Base-by-base conservation (phyloP, 2,888 invertebrate species). In the Candidula unifasciata region DNA sequence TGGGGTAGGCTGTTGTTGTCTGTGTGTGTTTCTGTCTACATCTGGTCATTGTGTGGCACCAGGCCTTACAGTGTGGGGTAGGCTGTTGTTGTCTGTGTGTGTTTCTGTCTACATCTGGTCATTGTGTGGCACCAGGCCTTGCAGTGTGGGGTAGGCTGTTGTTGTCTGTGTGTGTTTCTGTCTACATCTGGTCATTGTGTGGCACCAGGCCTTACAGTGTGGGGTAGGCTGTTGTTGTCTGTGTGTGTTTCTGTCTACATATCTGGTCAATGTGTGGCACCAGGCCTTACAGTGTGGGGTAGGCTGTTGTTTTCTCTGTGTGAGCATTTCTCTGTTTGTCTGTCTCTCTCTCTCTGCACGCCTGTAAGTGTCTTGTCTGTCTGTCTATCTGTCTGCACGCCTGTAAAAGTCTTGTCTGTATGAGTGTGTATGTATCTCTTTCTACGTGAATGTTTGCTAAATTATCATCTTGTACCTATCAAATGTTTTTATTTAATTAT, bases 221-320 rank as follows among this genome's bases (percentile, higher is more conserved):
- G 5, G 60, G 60, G 60, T 60, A 60, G 3, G 60, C 60, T 60
- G 60, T 60, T 18, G n/a, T 24, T 54, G 13, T 18, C 18, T 10
- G 10, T 18, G 18, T 18, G 3, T 60, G 60, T n/a, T 3, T 18
- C 44, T 60, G 18, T 18, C 24, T 3, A n/a, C n/a, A 24, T 74
- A 81, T 88, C 54, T 88, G 87, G 87, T 85, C 86, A 37, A 80
- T 82, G 33, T 88, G 88, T 80, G 82, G 82, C 37, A 80, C 52
- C 8, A 30, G 35, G 1, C 54, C 66, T 6, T 54, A 52, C 35
- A 74, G 30, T n/a, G 18, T 54, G 30, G 83, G 77, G 83, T 83
- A 78, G n/a, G 77, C 44, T 44, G 44, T 44, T 44, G 44, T 44
- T 10, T 44, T 44, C 44, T 44, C 44, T 44, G 44, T 44, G n/a